phyloP scores from a whole-genome alignment of 1,140 invertebrate genomes.

The Mylabris phalerata region DNA sequence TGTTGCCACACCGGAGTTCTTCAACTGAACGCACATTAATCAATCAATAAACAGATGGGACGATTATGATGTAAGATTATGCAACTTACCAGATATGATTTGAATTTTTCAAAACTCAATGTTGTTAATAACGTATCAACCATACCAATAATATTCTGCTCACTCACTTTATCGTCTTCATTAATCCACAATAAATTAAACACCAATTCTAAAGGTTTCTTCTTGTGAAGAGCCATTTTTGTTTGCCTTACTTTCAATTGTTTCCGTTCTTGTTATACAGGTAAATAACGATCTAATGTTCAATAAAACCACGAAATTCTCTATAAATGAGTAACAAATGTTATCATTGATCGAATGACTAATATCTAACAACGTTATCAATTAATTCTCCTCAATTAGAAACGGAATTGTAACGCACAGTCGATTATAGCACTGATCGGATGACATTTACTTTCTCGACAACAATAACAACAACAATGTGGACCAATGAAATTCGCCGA shows the following conservation, averaged over 20 bases:
- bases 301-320: not conserved
- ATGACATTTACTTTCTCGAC: not conserved
- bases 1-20: slow-evolving; percentile 36
- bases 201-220: slow-evolving; percentile 37
- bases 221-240: slow-evolving; percentile 10
- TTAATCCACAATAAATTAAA: slow-evolving; percentile 42
- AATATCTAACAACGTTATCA: not conserved
- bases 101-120: slow-evolving; percentile 39
- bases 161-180: slow-evolving; percentile 26
- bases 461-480: not conserved
- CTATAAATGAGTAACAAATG: not conserved
- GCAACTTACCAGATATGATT: slow-evolving; percentile 39
- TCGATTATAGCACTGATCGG: not conserved
- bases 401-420: not conserved
- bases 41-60: not conserved
- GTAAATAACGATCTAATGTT: not conserved
- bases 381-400: not conserved
- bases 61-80: slow-evolving; percentile 6
- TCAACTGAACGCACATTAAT: slow-evolving; percentile 26
- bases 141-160: slow-evolving; percentile 37
- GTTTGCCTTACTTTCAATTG: not conserved
- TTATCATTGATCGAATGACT: not conserved
- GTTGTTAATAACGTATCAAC: slow-evolving; percentile 39
- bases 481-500: not conserved
- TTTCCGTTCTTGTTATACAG: too few species aligned